Base-by-base conservation (phyloP, 1,140 invertebrate species). In the Drosophila navojoa region DNA sequence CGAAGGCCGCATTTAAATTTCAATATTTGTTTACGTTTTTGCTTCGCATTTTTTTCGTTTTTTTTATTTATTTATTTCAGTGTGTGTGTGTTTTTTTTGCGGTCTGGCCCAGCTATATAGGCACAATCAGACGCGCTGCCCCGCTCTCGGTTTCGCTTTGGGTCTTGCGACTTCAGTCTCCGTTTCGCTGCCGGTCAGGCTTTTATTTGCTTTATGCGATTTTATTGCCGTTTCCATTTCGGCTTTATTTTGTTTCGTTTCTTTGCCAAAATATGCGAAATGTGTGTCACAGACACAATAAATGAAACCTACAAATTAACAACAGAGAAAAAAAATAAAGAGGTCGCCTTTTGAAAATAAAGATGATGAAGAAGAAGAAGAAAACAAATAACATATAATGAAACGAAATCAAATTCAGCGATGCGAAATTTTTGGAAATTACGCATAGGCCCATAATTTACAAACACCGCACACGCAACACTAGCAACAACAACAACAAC, bases 191-290 rank as follows among this genome's bases (percentile, higher is more conserved):
- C 70, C 64, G 81, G 68, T 49, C 76, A 54, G 79, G 76, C 79
- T 74, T 86, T 84, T 86, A 76, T 86, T 86, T 86, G 78, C 78
- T 75, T 69, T 85, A 77, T 82, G 81, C 82, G 70, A 75, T 73
- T 85, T 86, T 78, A 70, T 87, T 79, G 68, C 77, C 79, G 74
- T 68, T 50, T 73, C 71, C 45, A 60, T 81, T 77, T 64, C 64
- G 27, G 57, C 52, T 66, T 53, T 79, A 44, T 32, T 32, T 32
- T 32, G 6, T 2, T 32, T 32, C 6, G 11, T 38, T 38, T 60
- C 61, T n/a, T 79, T 66, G 63, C 40, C 54, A 67, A 75, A 76
- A 53, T 49, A 57, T 69, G 60, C 16, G 47, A 63, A 74, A 86
- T 82, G 84, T 87, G 84, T 87, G 84, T 87, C 84, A 87, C 67